These are phyloP conservation scores for Mellilla xanthometata DNA, from an alignment of 2,888 invertebrate genomes.

Conservation along the genomic window DNA sequence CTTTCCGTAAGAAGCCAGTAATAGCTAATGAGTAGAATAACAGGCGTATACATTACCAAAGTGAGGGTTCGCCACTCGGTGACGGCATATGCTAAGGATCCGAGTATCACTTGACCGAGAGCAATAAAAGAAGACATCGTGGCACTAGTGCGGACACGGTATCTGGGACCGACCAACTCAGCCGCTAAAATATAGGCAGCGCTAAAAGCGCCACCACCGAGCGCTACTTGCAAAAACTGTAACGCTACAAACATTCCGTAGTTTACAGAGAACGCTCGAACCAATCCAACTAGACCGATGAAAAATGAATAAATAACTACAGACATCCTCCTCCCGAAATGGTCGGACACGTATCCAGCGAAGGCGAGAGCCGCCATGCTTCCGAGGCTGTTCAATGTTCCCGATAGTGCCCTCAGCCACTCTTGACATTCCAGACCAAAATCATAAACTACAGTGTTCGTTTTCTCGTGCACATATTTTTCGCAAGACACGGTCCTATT, in stretches of 20 bases:
- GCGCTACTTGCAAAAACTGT: slow-evolving; percentile 67
- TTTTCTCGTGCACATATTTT: slow-evolving; percentile 59
- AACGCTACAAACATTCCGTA: slow-evolving; percentile 66
- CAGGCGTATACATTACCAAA: slow-evolving; percentile 86
- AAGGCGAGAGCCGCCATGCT: slow-evolving; percentile 86
- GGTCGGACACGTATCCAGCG: slow-evolving; percentile 87
- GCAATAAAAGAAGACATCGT: slow-evolving; percentile 88
- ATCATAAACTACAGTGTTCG: slow-evolving; percentile 67
- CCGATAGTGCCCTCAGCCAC: slow-evolving; percentile 89
- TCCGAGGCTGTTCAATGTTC: slow-evolving; percentile 88
- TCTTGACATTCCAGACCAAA: slow-evolving; percentile 74
- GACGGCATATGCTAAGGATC: slow-evolving; percentile 85
- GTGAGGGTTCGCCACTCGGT: slow-evolving; percentile 87
- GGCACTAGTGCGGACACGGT: slow-evolving; percentile 87
- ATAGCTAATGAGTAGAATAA: slow-evolving; percentile 84
- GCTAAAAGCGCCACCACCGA: slow-evolving; percentile 69
- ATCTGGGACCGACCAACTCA: slow-evolving; percentile 89
- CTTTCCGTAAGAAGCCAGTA: slow-evolving; percentile 88
- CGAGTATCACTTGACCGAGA: slow-evolving; percentile 86
- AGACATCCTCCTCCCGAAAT: slow-evolving; percentile 64
- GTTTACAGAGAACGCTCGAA: slow-evolving; percentile 69
- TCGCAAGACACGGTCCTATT: slow-evolving; percentile 54
- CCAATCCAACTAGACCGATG: slow-evolving; percentile 57
- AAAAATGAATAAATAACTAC: slow-evolving; percentile 69
- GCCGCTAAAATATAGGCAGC: slow-evolving; percentile 83